Base-by-base conservation (phyloP, 2,888 invertebrate genomes). In the Craniophora ligustri region DNA sequence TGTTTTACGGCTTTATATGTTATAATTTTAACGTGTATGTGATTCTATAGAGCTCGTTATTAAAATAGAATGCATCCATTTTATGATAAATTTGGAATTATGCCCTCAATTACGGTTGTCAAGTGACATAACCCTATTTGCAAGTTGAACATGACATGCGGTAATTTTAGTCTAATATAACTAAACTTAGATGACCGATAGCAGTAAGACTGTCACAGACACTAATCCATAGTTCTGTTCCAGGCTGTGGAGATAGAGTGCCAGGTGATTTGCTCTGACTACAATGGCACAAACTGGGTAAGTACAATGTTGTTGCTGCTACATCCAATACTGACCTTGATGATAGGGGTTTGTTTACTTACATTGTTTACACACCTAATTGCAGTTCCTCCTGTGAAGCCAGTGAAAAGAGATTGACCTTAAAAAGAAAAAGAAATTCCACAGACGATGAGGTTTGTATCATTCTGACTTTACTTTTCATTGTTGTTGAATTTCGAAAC, bases 81-180 rank as follows among this genome's bases (percentile, higher is more conserved):
- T 70, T 63, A 57, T 11, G 76, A 77, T 81, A 80, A 75, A 79
- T 79, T 80, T 72, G 73, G 72, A 76, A 84, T 83, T 86, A 77
- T 82, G 83, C 74, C 81, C 82, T 83, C 79, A 86, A 89, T 85
- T 80, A 78, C 76, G 84, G 86, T 89, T 86, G 91, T 88, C 91
- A 89, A 92, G 85, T 89, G 89, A 93, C 93, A 93, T 93, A 93
- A 93, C 93, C 93, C 93, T 92, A 92, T 92, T 92, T 90, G 84
- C 83, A 81, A 85, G 80, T 88, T 81, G 83, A 84, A 86, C 86
- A 88, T 91, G 93, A 92, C 92, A 92, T 93, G 93, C 90, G 93
- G 92, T 92, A 88, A 88, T 88, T 89, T 89, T 81, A 79, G 81
- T 79, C 77, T 75, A 79, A 79, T 72, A 81, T 76, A 71, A 72